Evolutionary conservation across 2,797 vertebrate genomes (phyloP), one percentile per base, ranked within the genome.

Genomic region (Microcaecilia unicolor): DNA sequence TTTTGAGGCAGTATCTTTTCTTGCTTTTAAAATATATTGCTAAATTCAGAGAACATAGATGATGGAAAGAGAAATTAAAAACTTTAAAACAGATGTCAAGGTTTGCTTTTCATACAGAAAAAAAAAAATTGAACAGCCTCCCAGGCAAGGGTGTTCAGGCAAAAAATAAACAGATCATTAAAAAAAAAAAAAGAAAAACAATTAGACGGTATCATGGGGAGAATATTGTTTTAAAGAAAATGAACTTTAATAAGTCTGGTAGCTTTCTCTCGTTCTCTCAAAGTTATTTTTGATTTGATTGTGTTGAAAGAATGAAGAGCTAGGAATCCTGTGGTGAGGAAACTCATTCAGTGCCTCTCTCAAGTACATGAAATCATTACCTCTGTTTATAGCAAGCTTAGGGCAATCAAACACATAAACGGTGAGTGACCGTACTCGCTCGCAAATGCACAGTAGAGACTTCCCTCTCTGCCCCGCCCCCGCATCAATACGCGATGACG

Each of bases 111-210:
- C 28, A 11, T 13, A 18, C 3, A 31, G 9, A 41, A 5, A 37
- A 31, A 44, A 44, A 48, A 14, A 41, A 9, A 50, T 9, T 34
- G 3, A 37, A 1, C 9, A 48, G 16, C 20, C 30, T 51, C 6
- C 8, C 19, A 19, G 25, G 15, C 18, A 67, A 47, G 11, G 11
- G 1, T 49, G 4, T 33, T 54, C 34, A 64, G 20, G 10, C 3
- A 60, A 61, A 59, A n/a, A 52, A 39, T 7, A 31, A 13, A 32
- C 33, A 33, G 9, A 33, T 47, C 28, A 41, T 46, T 51, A 23
- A 55, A 48, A 12, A n/a, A n/a, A 47, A 57, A 49, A 0, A 23
- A 55, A 48, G 12, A n/a, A n/a, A 47, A 57, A 49, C 0, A 0
- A 46, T 51, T 43, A 55, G 18, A 26, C 19, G 29, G 2, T 2